Percentiles rank a stretch among this genome's conserved stretches.
Conservation (phyloP, 1,140 invertebrate genomes). For the Drosophila persimilis region DNA sequence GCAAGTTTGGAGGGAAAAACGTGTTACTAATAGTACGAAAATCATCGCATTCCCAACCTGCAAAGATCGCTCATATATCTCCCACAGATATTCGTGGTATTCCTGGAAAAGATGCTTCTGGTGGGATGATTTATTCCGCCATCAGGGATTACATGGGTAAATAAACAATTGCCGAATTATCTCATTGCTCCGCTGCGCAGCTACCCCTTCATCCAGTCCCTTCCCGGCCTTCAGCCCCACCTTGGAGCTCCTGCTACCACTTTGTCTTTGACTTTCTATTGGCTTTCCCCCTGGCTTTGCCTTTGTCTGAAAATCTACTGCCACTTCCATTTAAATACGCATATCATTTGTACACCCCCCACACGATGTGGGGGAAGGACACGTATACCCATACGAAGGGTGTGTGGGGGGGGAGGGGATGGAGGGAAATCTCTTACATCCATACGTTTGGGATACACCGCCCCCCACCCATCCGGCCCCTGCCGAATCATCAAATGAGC, state of each 20-base stretch:
- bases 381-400: too few species aligned
- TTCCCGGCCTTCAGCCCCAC: neutral
- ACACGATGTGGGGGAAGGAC: neutral
- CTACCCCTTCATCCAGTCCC: neutral
- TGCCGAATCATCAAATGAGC: constrained; percentile 28
- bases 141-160: constrained; percentile 29
- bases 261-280: constrained; percentile 26
- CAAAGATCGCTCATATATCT: too few species aligned
- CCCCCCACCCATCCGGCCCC: neutral
- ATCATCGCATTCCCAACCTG: too few species aligned
- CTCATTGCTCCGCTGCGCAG: constrained; percentile 8
- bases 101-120: neutral
- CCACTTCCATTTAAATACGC: constrained; percentile 69
- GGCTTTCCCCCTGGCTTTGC: neutral
- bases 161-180: constrained; percentile 17
- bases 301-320: constrained; percentile 26
- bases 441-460: too few species aligned
- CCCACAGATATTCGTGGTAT: too few species aligned
- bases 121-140: neutral
- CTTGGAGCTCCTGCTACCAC: constrained; percentile 3
- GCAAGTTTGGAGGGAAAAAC: too few species aligned
- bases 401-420: neutral
- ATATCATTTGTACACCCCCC: constrained; percentile 62
- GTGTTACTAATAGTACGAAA: too few species aligned
- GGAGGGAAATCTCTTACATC: constrained; percentile 2